phyloP scores from a whole-genome alignment of 2,797 vertebrate genomes.

The Gymnoscopelus microlampas region DNA sequence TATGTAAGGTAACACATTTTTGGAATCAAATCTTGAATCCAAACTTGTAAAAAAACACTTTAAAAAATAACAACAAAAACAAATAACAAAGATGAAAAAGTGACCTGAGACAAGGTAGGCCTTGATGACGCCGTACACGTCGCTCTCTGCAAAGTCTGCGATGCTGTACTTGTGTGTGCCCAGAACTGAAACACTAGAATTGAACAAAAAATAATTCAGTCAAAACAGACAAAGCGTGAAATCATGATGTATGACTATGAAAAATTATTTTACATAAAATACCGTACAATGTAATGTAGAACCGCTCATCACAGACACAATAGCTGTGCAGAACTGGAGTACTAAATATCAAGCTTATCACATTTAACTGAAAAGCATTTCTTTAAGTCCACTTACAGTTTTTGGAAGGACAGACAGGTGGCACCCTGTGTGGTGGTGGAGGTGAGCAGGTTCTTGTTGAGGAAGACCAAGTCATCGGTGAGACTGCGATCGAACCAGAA shows the following conservation, averaged over 20 bases:
- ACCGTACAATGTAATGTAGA: too few relatives aligned
- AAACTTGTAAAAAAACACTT: too few relatives aligned
- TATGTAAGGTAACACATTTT: too few relatives aligned
- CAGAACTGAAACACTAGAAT: slow-evolving; percentile 68
- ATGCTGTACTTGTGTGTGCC: slow-evolving; percentile 60
- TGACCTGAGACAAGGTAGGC: slow-evolving; percentile 74
- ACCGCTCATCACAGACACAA: too few relatives aligned
- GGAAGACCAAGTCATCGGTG: slow-evolving; percentile 64
- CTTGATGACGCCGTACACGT: slow-evolving; percentile 71
- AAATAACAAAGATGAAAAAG: neutral
- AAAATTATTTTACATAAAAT: neutral
- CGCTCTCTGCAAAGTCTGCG: slow-evolving; percentile 52
- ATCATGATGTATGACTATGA: neutral
- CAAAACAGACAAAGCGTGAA: slow-evolving; percentile 22
- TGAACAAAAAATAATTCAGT: slow-evolving; percentile 4
- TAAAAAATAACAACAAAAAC: too few relatives aligned
- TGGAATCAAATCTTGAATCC: too few relatives aligned
- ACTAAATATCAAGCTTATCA: neutral
- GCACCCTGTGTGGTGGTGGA: slow-evolving; percentile 49
- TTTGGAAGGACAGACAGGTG: slow-evolving; percentile 76
- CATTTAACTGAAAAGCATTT: too few relatives aligned
- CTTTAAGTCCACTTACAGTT: slow-evolving; percentile 72
- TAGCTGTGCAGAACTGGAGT: neutral
- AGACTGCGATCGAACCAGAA: slow-evolving; percentile 72
- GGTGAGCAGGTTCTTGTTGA: slow-evolving; percentile 69